Base-by-base conservation (phyloP, 2,888 invertebrate genomes). In the Hypsopygia costalis region DNA sequence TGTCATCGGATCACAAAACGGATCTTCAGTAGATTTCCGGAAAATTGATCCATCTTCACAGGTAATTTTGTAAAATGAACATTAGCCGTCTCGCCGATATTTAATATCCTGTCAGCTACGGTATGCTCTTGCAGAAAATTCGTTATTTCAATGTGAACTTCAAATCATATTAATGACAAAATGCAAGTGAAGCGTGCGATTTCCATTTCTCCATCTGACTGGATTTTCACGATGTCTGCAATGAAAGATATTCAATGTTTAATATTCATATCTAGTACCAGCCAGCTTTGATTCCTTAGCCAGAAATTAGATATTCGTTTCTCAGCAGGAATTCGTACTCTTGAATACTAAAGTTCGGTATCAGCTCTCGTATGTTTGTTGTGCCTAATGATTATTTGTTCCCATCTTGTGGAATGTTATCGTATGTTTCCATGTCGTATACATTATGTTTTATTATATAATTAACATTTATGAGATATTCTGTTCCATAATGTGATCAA, bases 131-230 rank as follows among this genome's bases (percentile, higher is more conserved):
- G 28, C 21, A 37, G 16, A 41, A 41, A 40, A 25, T 46, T 29
- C 35, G 43, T 44, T 58, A 60, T 61, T 63, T 57, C 55, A 74
- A 69, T 58, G 51, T 59, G 52, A 58, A 65, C 57, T 67, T 63
- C 62, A 65, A 76, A 77, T 79, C 74, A 72, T 70, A 79, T 79
- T 81, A 81, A 79, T 77, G 79, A 73, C 65, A 68, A 66, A 72
- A 72, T 68, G 67, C 67, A 71, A 75, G 66, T 73, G 73, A 69
- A 77, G 67, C 78, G 71, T 73, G 45, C 56, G 62, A 79, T 78
- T 78, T 77, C 73, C 75, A 78, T 79, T 80, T 68, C 74, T 65
- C 64, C 68, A 74, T 75, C 55, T 55, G 47, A 72, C 65, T 69
- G 73, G 70, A 75, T 76, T 76, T 75, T 72, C 75, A 71, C 72